Evolutionary conservation across 1,140 invertebrate species (phyloP).

Genomic region (Pollicipes pollicipes): DNA sequence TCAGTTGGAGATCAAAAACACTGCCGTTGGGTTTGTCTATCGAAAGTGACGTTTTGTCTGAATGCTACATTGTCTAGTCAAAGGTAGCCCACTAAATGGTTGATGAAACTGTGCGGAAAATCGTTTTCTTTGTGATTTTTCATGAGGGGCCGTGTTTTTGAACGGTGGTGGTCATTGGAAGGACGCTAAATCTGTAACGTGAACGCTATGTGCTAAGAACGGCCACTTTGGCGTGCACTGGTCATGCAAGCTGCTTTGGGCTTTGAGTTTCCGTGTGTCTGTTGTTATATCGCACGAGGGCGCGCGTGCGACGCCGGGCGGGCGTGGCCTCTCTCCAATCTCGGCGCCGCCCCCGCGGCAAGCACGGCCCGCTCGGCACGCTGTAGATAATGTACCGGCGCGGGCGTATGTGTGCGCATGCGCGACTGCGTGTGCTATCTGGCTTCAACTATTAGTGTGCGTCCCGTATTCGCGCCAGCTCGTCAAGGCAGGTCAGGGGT

Average conservation of each 20-base stretch:
- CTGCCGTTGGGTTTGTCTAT: neutral
- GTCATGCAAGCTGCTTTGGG: neutral
- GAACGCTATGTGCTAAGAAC: neutral
- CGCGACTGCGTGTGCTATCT: neutral
- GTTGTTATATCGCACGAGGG: neutral
- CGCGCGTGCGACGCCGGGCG: too few species aligned
- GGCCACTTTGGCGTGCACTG: neutral
- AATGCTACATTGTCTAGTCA: conserved; percentile 2
- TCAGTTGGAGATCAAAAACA: neutral
- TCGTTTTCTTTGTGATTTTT: neutral
- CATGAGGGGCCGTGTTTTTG: neutral
- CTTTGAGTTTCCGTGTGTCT: neutral
- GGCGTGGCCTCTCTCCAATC: neutral
- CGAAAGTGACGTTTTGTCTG: too few species aligned
- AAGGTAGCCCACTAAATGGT: neutral
- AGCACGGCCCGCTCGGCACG: too few species aligned
- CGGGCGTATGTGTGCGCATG: too few species aligned
- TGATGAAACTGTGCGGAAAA: neutral
- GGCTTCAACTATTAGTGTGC: neutral
- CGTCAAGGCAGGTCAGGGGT: neutral
- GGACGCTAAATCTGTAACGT: neutral
- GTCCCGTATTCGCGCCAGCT: neutral
- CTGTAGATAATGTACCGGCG: neutral
- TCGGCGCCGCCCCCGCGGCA: too few species aligned
- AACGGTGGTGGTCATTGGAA: neutral